Conservation (phyloP, 2,113 vertebrate species). For the Malurus cyaneus region DNA sequence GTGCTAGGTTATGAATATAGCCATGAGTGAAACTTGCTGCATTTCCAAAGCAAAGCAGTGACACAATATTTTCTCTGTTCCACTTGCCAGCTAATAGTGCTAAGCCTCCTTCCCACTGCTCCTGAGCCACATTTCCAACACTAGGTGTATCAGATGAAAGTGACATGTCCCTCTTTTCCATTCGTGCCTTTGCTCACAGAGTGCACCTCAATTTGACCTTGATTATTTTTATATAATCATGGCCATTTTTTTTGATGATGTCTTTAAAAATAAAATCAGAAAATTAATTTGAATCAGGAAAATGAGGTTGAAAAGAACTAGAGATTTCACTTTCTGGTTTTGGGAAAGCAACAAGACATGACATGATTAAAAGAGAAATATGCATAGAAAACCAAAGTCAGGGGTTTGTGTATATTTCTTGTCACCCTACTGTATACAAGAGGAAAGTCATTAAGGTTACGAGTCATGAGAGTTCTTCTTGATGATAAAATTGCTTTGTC, state of each 20-base stretch:
- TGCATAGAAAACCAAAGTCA: neutral
- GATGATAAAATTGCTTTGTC: constrained; percentile 35
- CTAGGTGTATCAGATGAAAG: neutral
- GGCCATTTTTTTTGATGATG: neutral
- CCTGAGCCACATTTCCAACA: neutral
- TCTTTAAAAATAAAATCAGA: neutral
- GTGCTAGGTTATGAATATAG: neutral
- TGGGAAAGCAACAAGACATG: neutral
- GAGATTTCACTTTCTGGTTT: neutral
- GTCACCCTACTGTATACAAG: neutral
- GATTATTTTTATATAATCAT: neutral
- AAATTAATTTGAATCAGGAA: neutral
- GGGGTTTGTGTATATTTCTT: neutral
- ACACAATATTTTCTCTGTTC: neutral
- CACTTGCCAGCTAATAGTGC: neutral
- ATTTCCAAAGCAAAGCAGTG: neutral
- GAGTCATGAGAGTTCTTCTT: neutral
- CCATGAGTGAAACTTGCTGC: neutral
- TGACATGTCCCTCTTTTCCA: neutral
- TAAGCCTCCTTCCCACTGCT: neutral
- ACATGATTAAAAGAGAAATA: neutral
- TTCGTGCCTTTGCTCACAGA: neutral
- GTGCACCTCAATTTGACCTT: neutral
- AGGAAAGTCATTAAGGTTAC: constrained; percentile 1
- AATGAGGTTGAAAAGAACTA: neutral